Base-by-base conservation (phyloP, 2,113 vertebrate genomes). In the Cinclus cinclus region DNA sequence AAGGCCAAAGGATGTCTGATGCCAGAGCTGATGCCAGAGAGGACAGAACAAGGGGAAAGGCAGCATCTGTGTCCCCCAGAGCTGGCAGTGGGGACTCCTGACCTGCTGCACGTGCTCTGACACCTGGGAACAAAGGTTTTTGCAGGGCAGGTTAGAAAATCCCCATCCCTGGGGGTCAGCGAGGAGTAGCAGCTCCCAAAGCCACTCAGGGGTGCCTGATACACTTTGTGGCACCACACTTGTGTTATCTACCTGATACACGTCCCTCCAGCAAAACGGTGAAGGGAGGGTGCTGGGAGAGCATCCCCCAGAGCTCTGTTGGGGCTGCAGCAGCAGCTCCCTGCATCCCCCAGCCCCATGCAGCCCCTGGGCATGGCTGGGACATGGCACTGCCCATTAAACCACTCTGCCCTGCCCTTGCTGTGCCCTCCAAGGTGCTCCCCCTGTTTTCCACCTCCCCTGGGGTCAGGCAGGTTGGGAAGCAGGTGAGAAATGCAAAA, bases 291-390 rank as follows among this genome's bases (percentile, higher is more conserved):
- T 3, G 11, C 49, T 52, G 83, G 24, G 24, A 44, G 31, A 89
- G 47, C 63, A 63, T 69, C 20, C 44, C 27, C 6, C 42, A 53
- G 56, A 55, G 39, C 33, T 60, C 14, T n/a, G 28, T 9, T 25
- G n/a, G 70, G 55, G 53, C 64, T 78, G 70, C 7, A 2, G 14
- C 60, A 53, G 44, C 56, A 83, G 74, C 62, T 82, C 41, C 65
- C 73, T 15, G 5, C 46, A 35, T 22, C 21, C 63, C 84, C 76
- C 62, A 70, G 56, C 30, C 35, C 46, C 9, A 2, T 31, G 44
- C 0, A 1, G 42, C 59, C 9, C 0, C 0, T 53, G 70, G 41
- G 44, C 44, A 41, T 0, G 30, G 63, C 77, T 20, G 28, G 53
- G 22, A 25, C 53, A 2, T 0, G 24, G 73, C 58, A 9, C 24